phyloP scores from a whole-genome alignment of 2,888 invertebrate species.

The Platycheirus albimanus region DNA sequence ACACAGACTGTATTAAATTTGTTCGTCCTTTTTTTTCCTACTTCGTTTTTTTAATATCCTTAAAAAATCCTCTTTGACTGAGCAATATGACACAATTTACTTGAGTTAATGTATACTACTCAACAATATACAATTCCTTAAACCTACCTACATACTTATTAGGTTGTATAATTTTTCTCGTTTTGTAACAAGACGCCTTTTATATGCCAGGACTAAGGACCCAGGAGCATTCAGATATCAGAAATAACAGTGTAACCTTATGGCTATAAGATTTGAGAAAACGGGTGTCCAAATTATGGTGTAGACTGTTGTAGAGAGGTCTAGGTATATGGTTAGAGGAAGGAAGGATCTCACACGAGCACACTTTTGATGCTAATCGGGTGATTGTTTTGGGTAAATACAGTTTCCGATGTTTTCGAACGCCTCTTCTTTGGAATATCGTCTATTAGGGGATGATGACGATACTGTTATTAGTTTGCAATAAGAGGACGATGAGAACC shows the following conservation, averaged over 20 bases:
- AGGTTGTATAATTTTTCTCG: conserved; percentile 39
- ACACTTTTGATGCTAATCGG: conserved; percentile 74
- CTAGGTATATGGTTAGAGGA: not conserved
- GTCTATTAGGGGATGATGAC: conserved; percentile 37
- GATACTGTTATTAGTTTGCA: conserved; percentile 75
- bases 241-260: conserved; percentile 73
- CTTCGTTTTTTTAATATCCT: conserved; percentile 53
- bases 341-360: conserved; percentile 65
- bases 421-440: conserved; percentile 41
- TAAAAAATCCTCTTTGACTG: conserved; percentile 45
- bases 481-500: conserved; percentile 47
- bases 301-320: conserved; percentile 1
- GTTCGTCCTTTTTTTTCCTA: conserved; percentile 23
- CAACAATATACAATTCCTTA: conserved; percentile 14
- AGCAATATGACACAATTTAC: conserved; percentile 65
- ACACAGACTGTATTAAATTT: conserved; percentile 20
- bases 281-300: conserved; percentile 60
- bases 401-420: conserved; percentile 72
- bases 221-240: conserved; percentile 12
- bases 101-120: not conserved
- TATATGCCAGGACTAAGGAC: conserved; percentile 43
- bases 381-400: conserved; percentile 74
- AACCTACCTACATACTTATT: conserved; percentile 64
- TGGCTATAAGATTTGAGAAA: conserved; percentile 53
- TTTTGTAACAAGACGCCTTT: conserved; percentile 69